Conservation (phyloP, 2,797 vertebrate genomes). For the Protonibea diacanthus region DNA sequence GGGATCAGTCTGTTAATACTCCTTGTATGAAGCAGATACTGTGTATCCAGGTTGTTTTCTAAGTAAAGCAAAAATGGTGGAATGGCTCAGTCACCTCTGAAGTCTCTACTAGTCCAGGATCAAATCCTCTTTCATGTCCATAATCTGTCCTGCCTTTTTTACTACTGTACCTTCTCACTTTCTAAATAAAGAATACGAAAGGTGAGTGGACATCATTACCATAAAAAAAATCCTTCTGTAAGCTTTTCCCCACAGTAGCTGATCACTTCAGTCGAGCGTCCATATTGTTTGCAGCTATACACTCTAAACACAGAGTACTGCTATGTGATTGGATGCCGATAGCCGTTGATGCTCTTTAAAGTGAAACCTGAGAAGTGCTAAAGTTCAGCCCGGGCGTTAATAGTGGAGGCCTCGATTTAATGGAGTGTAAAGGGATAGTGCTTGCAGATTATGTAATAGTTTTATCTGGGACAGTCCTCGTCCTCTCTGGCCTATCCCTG, state of each 20-base stretch:
- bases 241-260: neutral
- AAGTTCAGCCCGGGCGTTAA: constrained; percentile 58
- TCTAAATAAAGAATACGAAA: constrained; percentile 8
- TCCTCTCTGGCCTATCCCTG: constrained; percentile 34
- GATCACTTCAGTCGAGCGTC: neutral
- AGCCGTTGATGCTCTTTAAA: constrained; percentile 52
- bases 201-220: neutral
- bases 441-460: constrained; percentile 67
- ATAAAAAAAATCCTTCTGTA: neutral
- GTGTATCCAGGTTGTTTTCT: neutral
- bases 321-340: constrained; percentile 30
- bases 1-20: neutral
- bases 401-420: constrained; percentile 60
- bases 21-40: neutral
- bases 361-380: constrained; percentile 63
- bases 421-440: constrained; percentile 70
- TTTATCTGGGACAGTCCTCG: constrained; percentile 59
- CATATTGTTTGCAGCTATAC: neutral
- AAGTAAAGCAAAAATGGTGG: neutral
- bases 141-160: neutral
- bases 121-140: neutral
- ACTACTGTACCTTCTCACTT: neutral
- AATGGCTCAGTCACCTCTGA: neutral
- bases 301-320: constrained; percentile 11
- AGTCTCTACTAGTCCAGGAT: neutral